phyloP scores from a whole-genome alignment of 2,797 vertebrate genomes.

The Pempheris klunzingeri region DNA sequence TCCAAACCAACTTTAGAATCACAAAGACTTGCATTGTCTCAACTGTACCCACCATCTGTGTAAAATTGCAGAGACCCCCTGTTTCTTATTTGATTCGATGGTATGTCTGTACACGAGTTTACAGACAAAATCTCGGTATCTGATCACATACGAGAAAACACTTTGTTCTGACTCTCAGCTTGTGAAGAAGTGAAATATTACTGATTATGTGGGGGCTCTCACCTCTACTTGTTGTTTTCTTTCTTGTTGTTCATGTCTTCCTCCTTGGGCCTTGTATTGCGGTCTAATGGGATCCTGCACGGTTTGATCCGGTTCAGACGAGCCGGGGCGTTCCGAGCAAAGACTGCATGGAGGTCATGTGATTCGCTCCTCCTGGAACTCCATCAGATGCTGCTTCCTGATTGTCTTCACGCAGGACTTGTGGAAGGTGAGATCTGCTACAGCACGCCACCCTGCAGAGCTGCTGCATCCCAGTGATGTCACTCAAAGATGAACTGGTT shows the following conservation, averaged over 20 bases:
- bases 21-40: constrained; percentile 78
- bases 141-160: constrained; percentile 48
- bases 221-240: constrained; percentile 49
- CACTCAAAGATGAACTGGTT: constrained; percentile 1
- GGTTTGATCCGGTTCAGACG: constrained; percentile 53
- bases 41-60: constrained; percentile 74
- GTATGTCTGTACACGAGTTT: constrained; percentile 32
- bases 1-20: constrained; percentile 74
- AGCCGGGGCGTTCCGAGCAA: constrained; percentile 60
- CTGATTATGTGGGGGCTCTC: constrained; percentile 39
- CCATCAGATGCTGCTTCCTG: constrained; percentile 80
- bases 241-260: constrained; percentile 9
- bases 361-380: constrained; percentile 80
- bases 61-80: constrained; percentile 59
- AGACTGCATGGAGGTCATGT: constrained; percentile 71
- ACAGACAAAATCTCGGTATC: constrained; percentile 51
- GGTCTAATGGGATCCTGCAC: background rate
- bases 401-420: constrained; percentile 81
- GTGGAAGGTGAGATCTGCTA: constrained; percentile 78
- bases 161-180: constrained; percentile 46
- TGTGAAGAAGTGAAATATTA: constrained; percentile 21
- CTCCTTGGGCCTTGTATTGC: background rate
- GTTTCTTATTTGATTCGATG: constrained; percentile 34
- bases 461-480: background rate
- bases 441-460: background rate